Evolutionary conservation across 2,113 vertebrate species (phyloP).

Genomic region (Mirza zaza): DNA sequence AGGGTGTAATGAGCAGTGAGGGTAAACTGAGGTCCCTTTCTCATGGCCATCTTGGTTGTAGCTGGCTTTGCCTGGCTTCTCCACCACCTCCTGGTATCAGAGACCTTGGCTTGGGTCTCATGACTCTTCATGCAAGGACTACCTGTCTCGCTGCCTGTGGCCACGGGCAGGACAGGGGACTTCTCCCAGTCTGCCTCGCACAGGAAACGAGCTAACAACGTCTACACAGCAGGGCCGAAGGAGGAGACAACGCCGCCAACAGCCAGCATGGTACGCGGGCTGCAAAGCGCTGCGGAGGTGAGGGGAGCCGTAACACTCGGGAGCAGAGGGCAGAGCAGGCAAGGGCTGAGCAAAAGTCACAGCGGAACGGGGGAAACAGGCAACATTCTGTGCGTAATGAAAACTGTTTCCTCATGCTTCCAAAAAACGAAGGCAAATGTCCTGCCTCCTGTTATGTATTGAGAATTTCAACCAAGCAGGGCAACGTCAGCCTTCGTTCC

Average conservation of each 20-base stretch:
- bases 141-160: not conserved
- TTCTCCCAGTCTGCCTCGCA: not conserved
- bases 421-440: not conserved
- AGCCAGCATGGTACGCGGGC: not conserved
- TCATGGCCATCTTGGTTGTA: no score
- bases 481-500: not conserved
- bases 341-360: not conserved
- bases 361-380: not conserved
- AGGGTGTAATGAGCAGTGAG: no score
- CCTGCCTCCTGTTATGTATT: not conserved
- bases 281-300: not conserved
- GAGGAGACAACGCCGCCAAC: not conserved
- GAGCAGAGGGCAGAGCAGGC: not conserved
- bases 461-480: not conserved
- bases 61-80: no score
- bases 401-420: not conserved
- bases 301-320: fast-evolving
- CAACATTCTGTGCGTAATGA: not conserved
- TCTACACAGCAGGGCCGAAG: not conserved
- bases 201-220: not conserved
- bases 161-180: not conserved
- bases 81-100: no score
- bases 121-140: no score
- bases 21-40: no score
- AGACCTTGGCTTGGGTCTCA: no score